These are phyloP conservation scores for Carettochelys insculpta DNA, from an alignment of 2,113 vertebrate species.

Conservation along the genomic window DNA sequence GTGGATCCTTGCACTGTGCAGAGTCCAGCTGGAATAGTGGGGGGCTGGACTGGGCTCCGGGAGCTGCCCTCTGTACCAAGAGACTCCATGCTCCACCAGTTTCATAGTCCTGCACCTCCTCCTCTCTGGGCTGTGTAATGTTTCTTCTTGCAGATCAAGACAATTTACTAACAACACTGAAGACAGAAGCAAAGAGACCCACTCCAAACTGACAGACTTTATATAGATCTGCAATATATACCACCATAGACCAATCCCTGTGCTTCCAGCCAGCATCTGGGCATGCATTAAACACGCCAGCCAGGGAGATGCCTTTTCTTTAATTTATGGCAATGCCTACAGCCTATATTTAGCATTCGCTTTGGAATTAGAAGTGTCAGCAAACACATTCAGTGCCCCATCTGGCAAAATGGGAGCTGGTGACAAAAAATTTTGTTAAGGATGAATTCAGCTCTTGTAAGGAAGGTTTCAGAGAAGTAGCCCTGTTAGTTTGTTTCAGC, in stretches of 20 bases:
- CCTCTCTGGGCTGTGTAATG: background rate
- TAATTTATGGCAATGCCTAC: background rate
- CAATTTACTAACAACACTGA: background rate
- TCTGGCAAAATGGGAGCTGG: background rate
- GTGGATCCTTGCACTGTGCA: too few relatives aligned
- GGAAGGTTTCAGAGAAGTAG: too few relatives aligned
- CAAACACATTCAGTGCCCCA: background rate
- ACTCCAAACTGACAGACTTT: background rate
- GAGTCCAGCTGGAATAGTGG: too few relatives aligned
- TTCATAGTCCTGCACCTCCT: too few relatives aligned
- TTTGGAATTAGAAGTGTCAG: background rate
- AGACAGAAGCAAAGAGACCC: background rate
- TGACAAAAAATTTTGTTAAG: too few relatives aligned
- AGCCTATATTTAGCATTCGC: background rate
- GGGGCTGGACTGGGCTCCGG: too few relatives aligned
- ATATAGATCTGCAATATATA: background rate
- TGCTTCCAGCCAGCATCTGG: background rate
- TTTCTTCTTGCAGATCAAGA: background rate
- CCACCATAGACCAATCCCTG: background rate
- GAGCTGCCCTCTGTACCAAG: background rate
- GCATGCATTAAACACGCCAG: background rate
- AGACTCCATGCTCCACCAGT: background rate
- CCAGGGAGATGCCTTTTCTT: background rate
- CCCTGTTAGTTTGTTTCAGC: too few relatives aligned
- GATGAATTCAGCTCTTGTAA: too few relatives aligned